A percentile compares a stretch with the other conserved stretches of the same genome.
These are phyloP conservation scores for Blastomussa wellsi DNA, from an alignment of 92 coral and sea anemone genomes.

Conservation along the genomic window DNA sequence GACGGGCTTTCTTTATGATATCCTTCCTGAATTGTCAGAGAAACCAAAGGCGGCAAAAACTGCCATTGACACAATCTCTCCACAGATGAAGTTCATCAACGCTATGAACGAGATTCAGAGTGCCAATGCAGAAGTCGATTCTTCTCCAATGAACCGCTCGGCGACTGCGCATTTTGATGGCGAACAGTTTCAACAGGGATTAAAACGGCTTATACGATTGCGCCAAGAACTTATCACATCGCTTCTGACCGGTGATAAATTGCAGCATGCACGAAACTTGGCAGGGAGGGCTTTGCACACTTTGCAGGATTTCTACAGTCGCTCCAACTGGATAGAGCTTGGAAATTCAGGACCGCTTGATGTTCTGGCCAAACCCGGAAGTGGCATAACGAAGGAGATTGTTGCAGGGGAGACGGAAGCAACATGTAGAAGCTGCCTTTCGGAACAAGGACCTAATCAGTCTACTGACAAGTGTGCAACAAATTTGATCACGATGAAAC, in stretches of 20 bases:
- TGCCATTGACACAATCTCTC: constrained; percentile 39
- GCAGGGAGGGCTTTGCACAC: constrained; percentile 68
- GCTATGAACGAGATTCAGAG: constrained; percentile 60
- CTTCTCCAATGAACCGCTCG: constrained; percentile 13
- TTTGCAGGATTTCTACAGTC: constrained; percentile 76
- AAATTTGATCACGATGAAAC: constrained; percentile 47
- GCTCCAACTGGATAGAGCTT: constrained; percentile 71
- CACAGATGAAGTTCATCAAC: constrained; percentile 55
- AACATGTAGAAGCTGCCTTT: constrained; percentile 51
- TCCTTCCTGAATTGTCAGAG: constrained; percentile 25
- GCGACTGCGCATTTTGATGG: constrained; percentile 70
- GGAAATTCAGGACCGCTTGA: constrained; percentile 44
- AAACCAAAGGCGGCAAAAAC: constrained; percentile 5
- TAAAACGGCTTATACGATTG: constrained; percentile 36
- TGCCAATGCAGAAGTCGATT: constrained; percentile 63
- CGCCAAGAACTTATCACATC: constrained; percentile 51
- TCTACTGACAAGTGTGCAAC: constrained; percentile 32
- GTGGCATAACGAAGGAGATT: constrained; percentile 18
- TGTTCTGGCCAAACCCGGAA: constrained; percentile 40
- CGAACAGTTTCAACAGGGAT: constrained; percentile 54
- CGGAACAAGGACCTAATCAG: not conserved
- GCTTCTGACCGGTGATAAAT: constrained; percentile 34
- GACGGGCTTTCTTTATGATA: constrained; percentile 16
- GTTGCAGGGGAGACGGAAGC: constrained; percentile 48
- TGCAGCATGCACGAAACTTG: constrained; percentile 54